Conservation (phyloP, 2,113 vertebrate genomes). For the Silurus meridionalis region DNA sequence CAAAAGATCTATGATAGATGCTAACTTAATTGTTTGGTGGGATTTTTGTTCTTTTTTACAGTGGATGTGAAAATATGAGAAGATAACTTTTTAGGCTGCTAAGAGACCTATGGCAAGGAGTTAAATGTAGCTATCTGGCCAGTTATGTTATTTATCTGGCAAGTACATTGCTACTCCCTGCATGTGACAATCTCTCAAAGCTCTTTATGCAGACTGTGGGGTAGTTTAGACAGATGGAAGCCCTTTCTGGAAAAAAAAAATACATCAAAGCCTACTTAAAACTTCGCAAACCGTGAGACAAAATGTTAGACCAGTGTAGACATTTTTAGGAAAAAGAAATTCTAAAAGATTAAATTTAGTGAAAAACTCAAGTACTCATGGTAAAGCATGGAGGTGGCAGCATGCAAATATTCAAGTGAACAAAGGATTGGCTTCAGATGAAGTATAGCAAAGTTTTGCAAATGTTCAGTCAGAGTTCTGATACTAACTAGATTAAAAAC, state of each 20-base stretch:
- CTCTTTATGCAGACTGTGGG: neutral
- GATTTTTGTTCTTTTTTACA: neutral
- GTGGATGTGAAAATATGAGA: neutral
- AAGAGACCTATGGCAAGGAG: neutral
- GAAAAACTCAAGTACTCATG: neutral
- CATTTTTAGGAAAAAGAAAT: neutral
- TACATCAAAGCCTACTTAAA: neutral
- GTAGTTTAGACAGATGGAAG: neutral
- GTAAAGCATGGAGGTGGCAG: neutral
- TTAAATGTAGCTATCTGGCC: neutral
- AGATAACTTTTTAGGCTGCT: neutral
- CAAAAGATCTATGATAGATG: conserved; percentile 4
- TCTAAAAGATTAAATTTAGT: neutral
- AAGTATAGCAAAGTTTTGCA: neutral
- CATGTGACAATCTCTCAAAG: neutral
- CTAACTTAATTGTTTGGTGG: neutral
- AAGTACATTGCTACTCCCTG: neutral
- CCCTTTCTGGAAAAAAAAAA: neutral
- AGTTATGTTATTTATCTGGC: neutral
- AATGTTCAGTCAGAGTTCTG: neutral
- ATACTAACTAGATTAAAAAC: neutral
- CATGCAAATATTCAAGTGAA: neutral
- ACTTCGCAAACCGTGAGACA: neutral
- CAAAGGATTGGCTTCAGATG: neutral
- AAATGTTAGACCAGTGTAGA: neutral